Conservation (phyloP, 2,797 vertebrate genomes). For the Phrynocephalus guinanensis region DNA sequence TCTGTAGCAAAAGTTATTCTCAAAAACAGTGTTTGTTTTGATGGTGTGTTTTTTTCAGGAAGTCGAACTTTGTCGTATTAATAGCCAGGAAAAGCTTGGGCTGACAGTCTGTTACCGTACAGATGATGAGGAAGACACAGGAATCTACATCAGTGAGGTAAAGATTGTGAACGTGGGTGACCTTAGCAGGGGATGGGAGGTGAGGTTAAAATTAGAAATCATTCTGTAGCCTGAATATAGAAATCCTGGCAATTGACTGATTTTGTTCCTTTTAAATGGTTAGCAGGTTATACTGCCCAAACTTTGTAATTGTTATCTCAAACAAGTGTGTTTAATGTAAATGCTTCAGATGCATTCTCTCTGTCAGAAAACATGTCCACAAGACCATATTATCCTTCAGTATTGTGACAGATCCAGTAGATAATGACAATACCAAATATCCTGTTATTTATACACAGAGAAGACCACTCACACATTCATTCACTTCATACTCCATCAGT, state of each 20-base stretch:
- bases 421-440: too few species aligned
- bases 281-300: slow-evolving; percentile 54
- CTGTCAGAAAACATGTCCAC: slow-evolving; percentile 50
- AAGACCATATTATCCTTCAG: not conserved
- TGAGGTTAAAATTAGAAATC: slow-evolving; percentile 8
- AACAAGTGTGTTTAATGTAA: slow-evolving; percentile 53
- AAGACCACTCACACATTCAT: too few species aligned
- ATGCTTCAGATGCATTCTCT: slow-evolving; percentile 50
- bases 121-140: slow-evolving; percentile 93
- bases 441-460: too few species aligned
- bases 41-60: slow-evolving; percentile 79
- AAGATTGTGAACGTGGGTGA: slow-evolving; percentile 46
- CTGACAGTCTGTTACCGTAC: slow-evolving; percentile 97
- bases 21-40: slow-evolving; percentile 32
- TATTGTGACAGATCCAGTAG: too few species aligned
- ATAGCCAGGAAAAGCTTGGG: slow-evolving; percentile 94
- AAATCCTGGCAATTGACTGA: slow-evolving; percentile 48
- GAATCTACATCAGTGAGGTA: slow-evolving; percentile 97
- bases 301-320: slow-evolving; percentile 62
- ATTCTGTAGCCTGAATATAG: slow-evolving; percentile 27
- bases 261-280: slow-evolving; percentile 65
- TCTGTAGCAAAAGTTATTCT: slow-evolving; percentile 18
- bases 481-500: too few species aligned
- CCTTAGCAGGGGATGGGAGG: not conserved
- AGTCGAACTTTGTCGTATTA: slow-evolving; percentile 91